Evolutionary conservation across 2,797 vertebrate genomes (phyloP), one percentile per base, ranked within the genome.

Genomic region (Hoplostethus mediterraneus): DNA sequence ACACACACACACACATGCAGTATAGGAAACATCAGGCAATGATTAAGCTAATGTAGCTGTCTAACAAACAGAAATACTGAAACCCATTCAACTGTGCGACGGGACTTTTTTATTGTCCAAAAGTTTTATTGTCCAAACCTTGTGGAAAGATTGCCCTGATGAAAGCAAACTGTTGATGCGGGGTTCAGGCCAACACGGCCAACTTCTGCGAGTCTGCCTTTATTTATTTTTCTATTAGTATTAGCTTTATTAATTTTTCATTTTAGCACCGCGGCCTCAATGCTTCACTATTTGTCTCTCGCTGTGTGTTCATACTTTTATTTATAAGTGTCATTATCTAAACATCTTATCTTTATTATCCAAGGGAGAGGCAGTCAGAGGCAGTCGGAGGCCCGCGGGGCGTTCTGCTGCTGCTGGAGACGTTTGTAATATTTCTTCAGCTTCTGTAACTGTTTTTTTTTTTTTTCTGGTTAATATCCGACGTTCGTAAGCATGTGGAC

Each of bases 121-220:
- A 78, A 54, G 77, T 69, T 75, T 88, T 75, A 83, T 83, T 88
- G 85, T 90, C 81, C 80, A 87, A 87, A 87, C 72, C 73, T 77
- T 79, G 78, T 82, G 71, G 81, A 89, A 85, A 90, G 84, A 85
- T 58, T 54, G 80, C 75, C 77, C 71, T 76, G 78, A 83, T 85
- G 88, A 84, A 85, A 89, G 81, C 45, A 17, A 78, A 83, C 66
- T 91, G 92, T 93, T 93, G 89, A 82, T 87, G 84, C 85, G 71
- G 90, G 90, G 80, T 63, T 73, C 17, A 6, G 65, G 89, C 91
- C 91, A 91, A 62, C 61, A 38, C 14, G 47, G 88, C 86, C 86
- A 87, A 87, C 71, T 71, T 59, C 51, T 73, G 25, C 66, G 53
- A 81, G 84, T 57, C 80, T 49, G 75, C 59, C 78, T 87, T 76